A percentile compares a stretch with the other conserved stretches of the same genome.
These are phyloP conservation scores for Rapana venosa DNA, from an alignment of 2,888 invertebrate genomes.

Conservation along the genomic window DNA sequence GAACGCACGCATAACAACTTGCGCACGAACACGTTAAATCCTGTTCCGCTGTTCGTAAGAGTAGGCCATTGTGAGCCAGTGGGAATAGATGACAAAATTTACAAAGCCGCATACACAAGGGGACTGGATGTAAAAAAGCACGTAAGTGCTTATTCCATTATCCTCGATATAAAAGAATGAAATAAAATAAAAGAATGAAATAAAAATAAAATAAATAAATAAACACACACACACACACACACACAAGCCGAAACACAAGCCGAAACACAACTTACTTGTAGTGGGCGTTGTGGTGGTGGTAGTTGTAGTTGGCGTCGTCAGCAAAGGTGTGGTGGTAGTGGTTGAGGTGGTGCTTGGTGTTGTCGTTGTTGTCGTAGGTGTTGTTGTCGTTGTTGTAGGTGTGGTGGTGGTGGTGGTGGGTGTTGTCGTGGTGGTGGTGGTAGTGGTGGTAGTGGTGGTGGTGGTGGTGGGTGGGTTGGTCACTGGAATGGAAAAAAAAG, in stretches of 20 bases:
- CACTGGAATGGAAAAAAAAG: not conserved
- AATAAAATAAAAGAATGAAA: not conserved
- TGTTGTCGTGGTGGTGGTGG: not conserved
- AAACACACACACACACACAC: slow-evolving; percentile 21
- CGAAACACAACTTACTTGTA: not conserved
- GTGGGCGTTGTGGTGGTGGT: not conserved
- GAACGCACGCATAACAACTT: too few species aligned
- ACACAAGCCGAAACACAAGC: not conserved
- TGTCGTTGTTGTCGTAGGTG: not conserved
- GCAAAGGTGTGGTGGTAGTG: not conserved
- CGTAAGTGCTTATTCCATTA: too few species aligned
- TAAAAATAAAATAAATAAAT: not conserved
- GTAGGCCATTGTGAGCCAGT: too few species aligned
- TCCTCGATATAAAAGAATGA: not conserved
- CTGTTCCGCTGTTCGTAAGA: too few species aligned
- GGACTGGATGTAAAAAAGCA: too few species aligned
- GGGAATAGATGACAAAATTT: too few species aligned
- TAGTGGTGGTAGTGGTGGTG: not conserved
- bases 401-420: not conserved
- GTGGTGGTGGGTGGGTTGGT: not conserved
- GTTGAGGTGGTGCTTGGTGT: not conserved
- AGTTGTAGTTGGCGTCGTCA: not conserved
- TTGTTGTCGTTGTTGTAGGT: not conserved
- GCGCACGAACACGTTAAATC: too few species aligned
- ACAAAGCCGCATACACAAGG: too few species aligned